phyloP scores from a whole-genome alignment of 2,113 vertebrate genomes.

The Calidris pugnax region DNA sequence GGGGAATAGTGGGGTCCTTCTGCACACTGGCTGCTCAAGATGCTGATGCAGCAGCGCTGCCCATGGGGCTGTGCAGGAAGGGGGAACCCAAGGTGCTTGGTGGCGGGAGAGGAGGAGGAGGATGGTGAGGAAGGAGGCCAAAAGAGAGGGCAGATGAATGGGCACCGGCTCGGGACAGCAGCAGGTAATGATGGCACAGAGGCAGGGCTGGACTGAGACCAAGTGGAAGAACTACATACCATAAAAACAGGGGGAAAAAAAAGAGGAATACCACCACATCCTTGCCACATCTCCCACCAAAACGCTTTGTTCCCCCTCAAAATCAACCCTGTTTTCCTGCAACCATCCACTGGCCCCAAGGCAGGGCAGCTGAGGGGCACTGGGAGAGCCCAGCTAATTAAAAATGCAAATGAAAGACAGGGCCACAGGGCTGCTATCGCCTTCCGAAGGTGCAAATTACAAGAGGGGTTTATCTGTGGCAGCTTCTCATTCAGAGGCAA shows the following conservation, averaged over 20 bases:
- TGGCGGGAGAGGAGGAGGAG: neutral
- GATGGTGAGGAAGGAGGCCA: neutral
- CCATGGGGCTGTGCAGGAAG: fast-evolving
- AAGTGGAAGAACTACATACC: fast-evolving
- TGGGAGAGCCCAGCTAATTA: conserved; percentile 64
- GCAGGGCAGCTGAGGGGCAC: conserved; percentile 7
- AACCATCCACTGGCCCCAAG: neutral
- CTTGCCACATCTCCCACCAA: neutral
- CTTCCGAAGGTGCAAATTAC: conserved; percentile 61
- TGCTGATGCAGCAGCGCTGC: neutral
- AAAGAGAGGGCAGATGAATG: neutral
- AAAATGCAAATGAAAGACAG: conserved; percentile 68
- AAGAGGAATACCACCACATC: neutral
- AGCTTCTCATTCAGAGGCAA: neutral
- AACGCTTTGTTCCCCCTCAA: neutral
- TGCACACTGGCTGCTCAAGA: neutral
- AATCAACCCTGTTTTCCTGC: neutral
- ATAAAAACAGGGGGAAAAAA: neutral
- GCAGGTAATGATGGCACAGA: neutral
- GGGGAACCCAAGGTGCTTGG: neutral
- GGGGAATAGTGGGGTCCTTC: conserved; percentile 37
- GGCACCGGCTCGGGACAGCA: fast-evolving
- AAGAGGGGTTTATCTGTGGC: neutral
- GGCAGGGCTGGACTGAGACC: neutral
- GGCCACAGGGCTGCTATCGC: conserved; percentile 15